Conservation (phyloP, 2,113 vertebrate genomes). For the Etia nguti region DNA sequence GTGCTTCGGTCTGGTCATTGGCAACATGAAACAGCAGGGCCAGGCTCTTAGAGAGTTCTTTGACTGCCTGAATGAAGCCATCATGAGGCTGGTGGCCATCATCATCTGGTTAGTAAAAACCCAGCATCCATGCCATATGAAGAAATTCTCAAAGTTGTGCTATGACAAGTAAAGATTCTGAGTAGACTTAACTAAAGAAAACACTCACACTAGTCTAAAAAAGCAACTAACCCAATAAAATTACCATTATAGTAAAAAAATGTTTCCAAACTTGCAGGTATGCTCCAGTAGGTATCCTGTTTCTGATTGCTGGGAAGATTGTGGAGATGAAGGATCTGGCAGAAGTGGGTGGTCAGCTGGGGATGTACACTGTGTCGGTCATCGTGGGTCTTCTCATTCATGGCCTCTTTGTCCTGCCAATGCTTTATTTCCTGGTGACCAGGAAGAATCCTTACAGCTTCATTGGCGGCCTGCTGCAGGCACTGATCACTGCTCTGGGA, state of each 20-base stretch:
- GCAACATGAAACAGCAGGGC: conserved; percentile 94
- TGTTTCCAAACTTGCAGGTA: conserved; percentile 75
- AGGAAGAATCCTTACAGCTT: conserved; percentile 88
- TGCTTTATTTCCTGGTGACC: conserved; percentile 91
- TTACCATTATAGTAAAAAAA: background rate
- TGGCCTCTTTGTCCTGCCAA: conserved; percentile 83
- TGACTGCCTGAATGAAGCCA: conserved; percentile 93
- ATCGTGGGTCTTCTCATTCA: conserved; percentile 91
- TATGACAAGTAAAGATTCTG: background rate
- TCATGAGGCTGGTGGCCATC: conserved; percentile 93
- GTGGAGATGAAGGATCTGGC: conserved; percentile 94
- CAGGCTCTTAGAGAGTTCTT: conserved; percentile 91
- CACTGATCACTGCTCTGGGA: conserved; percentile 91
- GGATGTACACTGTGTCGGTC: conserved; percentile 92
- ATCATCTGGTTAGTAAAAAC: conserved; percentile 89
- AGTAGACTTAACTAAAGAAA: background rate
- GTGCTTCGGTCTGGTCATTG: conserved; percentile 91
- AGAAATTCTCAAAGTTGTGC: background rate
- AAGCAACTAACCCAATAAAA: background rate
- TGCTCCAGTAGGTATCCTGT: conserved; percentile 92
- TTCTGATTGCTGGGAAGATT: conserved; percentile 95
- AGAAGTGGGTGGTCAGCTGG: conserved; percentile 89
- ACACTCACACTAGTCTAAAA: background rate
- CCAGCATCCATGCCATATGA: background rate
- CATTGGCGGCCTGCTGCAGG: conserved; percentile 87